phyloP scores from a whole-genome alignment of 1,140 invertebrate species.

The Pemphigus obesinymphae region DNA sequence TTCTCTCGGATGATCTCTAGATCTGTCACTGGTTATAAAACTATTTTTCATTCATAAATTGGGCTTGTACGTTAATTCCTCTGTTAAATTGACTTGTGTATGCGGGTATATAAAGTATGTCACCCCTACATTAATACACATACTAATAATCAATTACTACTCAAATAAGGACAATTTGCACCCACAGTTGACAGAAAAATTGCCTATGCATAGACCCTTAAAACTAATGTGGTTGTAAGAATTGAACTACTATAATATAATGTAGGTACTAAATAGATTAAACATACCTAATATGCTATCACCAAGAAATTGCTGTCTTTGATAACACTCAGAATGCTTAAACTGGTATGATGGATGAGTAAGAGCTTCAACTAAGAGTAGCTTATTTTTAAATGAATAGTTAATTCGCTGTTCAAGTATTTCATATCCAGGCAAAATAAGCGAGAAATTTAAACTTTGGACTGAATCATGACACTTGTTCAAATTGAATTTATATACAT shows the following conservation, averaged over 20 bases:
- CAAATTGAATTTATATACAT: not conserved
- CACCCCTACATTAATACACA: too few species aligned
- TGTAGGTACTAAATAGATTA: not conserved
- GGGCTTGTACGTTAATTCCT: too few species aligned
- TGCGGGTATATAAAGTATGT: too few species aligned
- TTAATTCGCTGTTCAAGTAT: slow-evolving; percentile 77
- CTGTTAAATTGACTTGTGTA: too few species aligned
- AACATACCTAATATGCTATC: slow-evolving; percentile 83
- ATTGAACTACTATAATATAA: not conserved
- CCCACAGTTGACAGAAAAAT: too few species aligned
- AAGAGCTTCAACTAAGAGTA: slow-evolving; percentile 86
- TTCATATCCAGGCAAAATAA: slow-evolving; percentile 27
- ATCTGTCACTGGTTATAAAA: too few species aligned
- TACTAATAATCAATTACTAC: too few species aligned
- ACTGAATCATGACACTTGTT: not conserved
- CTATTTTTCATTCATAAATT: too few species aligned
- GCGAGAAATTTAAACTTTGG: not conserved
- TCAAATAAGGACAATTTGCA: not conserved
- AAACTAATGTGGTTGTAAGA: not conserved
- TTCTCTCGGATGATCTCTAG: too few species aligned
- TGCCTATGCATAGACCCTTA: not conserved
- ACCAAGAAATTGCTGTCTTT: slow-evolving; percentile 93
- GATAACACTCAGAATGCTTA: slow-evolving; percentile 93
- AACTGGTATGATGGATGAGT: slow-evolving; percentile 96
- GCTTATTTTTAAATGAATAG: slow-evolving; percentile 80